Evolutionary conservation across 2,797 vertebrate genomes (phyloP), one percentile per base, ranked within the genome.

Genomic region (Danio jaintianensis): DNA sequence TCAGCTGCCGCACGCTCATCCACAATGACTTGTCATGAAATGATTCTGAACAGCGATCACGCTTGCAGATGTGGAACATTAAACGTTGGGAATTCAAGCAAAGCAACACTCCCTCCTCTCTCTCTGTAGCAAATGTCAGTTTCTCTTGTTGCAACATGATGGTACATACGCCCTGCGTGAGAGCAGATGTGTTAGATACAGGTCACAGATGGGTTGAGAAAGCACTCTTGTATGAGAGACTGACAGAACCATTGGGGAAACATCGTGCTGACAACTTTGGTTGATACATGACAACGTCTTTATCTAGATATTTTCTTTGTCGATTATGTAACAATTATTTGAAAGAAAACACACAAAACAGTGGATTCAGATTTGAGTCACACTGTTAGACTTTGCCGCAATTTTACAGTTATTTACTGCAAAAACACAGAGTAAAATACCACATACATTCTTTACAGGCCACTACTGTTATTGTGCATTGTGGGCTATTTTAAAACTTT

Each of bases 11-110:
- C 2, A 63, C 50, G 5, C 38, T 48, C 59, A 67, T 79, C 70
- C 84, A 62, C 66, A 79, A n/a, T 61, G 42, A 67, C 64, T 70
- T 55, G 36, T 63, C 69, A 52, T 45, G 61, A 81, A 81, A 81
- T 53, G 29, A 75, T 78, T 70, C 70, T 52, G 6, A 42, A 63
- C 53, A 45, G 58, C 43, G 29, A 47, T 56, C 73, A 38, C 36
- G 15, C 22, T 20, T 22, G 61, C 63, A 77, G 52, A 81, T 75
- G 77, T 38, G 73, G 45, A 81, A 50, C 61, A 71, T 78, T 73
- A 53, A 66, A 55, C 64, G 40, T 61, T 40, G 45, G 59, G 59
- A 81, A 66, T 81, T 81, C 47, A 67, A 58, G 61, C 50, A 13
- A 38, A 7, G 6, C 47, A 29, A 29, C 29, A 29, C 20, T 62